These are phyloP conservation scores for Syrrhaptes paradoxus DNA, from an alignment of 2,113 vertebrate genomes.

Conservation along the genomic window DNA sequence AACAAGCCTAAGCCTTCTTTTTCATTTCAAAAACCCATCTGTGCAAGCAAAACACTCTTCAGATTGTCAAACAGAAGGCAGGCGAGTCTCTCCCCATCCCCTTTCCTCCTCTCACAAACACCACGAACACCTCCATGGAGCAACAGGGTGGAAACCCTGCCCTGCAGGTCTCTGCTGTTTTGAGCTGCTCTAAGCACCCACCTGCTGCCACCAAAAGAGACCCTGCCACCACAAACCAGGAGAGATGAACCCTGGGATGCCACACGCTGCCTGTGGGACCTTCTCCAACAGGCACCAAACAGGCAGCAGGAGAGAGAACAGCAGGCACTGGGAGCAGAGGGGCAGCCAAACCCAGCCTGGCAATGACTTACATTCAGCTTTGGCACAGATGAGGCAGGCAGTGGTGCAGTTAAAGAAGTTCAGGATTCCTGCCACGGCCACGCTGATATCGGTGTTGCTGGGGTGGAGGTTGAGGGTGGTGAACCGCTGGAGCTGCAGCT, in stretches of 20 bases:
- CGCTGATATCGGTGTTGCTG: constrained; percentile 95
- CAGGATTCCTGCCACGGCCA: constrained; percentile 92
- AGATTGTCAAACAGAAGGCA: constrained; percentile 57
- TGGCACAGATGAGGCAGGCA: constrained; percentile 97
- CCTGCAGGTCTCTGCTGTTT: neutral
- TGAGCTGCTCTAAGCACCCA: neutral
- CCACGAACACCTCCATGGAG: constrained; percentile 19
- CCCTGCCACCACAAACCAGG: neutral
- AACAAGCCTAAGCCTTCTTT: neutral
- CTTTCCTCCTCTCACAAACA: neutral
- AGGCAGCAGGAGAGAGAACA: neutral
- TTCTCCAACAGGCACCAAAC: neutral
- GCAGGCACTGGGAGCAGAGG: neutral
- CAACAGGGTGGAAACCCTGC: constrained; percentile 7
- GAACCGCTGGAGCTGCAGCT: constrained; percentile 94
- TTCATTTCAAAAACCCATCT: constrained; percentile 38
- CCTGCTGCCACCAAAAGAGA: neutral
- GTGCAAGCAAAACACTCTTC: constrained; percentile 44
- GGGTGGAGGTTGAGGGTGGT: constrained; percentile 96
- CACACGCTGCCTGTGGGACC: neutral
- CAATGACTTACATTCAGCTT: constrained; percentile 91
- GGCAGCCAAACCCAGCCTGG: neutral
- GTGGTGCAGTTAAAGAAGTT: constrained; percentile 97
- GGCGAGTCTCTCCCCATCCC: neutral
- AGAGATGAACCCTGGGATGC: neutral